phyloP scores from a whole-genome alignment of 2,888 invertebrate genomes.

The Mythimna pallens region DNA sequence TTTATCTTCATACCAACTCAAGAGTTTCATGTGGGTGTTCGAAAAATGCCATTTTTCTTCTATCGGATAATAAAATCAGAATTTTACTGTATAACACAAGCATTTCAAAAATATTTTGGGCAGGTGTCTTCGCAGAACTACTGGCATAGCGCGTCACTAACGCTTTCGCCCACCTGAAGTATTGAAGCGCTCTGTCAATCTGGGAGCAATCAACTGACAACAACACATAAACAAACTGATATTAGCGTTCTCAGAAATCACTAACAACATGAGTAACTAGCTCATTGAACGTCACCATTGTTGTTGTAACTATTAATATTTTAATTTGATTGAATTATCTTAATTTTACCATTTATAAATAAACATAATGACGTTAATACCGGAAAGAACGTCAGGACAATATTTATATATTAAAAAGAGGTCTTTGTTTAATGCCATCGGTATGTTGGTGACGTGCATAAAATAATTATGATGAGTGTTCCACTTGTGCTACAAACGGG shows the following conservation, averaged over 20 bases:
- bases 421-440: constrained; percentile 38
- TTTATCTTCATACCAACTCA: constrained; percentile 61
- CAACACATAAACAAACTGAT: constrained; percentile 16
- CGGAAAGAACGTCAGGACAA: constrained; percentile 34
- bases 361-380: constrained; percentile 40
- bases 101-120: constrained; percentile 30
- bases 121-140: constrained; percentile 12
- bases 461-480: constrained; percentile 55
- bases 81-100: constrained; percentile 36
- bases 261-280: constrained; percentile 7
- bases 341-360: constrained; percentile 38
- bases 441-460: constrained; percentile 56
- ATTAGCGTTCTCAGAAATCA: constrained; percentile 18
- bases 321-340: constrained; percentile 29
- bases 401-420: constrained; percentile 34
- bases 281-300: constrained; percentile 28
- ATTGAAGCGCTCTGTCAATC: constrained; percentile 20
- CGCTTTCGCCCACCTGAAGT: constrained; percentile 1
- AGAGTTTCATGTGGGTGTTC: constrained; percentile 57
- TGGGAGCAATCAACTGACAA: constrained; percentile 1
- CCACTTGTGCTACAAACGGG: constrained; percentile 61
- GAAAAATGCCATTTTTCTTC: constrained; percentile 56
- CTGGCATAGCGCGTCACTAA: constrained; percentile 2
- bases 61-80: constrained; percentile 50
- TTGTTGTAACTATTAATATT: constrained; percentile 44